These are phyloP conservation scores for Microcebus ravelobensis DNA, from an alignment of 2,113 vertebrate genomes.

Conservation along the genomic window DNA sequence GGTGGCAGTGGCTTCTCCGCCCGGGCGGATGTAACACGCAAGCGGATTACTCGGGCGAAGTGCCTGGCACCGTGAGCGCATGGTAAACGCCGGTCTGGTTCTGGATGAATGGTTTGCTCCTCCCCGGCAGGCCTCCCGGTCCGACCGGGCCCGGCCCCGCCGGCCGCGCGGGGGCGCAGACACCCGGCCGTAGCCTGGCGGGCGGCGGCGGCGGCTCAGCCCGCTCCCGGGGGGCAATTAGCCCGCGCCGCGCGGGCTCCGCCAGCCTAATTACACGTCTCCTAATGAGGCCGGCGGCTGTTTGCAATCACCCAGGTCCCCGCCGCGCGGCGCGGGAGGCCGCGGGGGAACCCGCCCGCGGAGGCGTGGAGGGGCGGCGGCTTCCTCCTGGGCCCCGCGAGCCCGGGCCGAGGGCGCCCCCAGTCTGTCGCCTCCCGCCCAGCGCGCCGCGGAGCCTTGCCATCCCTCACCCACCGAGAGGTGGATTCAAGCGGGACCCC, in stretches of 20 bases:
- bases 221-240: constrained; percentile 50
- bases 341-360: not conserved
- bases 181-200: fast-evolving
- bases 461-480: too few species aligned
- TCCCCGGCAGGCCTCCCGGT: not conserved
- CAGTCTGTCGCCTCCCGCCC: not conserved
- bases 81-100: not conserved
- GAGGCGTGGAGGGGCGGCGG: not conserved
- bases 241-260: not conserved
- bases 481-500: too few species aligned
- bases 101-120: not conserved
- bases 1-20: not conserved
- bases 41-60: not conserved
- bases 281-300: constrained; percentile 75
- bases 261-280: constrained; percentile 74
- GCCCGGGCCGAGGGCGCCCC: too few species aligned
- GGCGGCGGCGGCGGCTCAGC: not conserved
- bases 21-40: not conserved
- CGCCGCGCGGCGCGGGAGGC: constrained; percentile 37
- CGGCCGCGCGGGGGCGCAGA: not conserved
- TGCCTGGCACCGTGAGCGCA: not conserved
- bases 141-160: not conserved
- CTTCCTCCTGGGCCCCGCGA: not conserved
- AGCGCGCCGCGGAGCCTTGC: not conserved
- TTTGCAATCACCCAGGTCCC: constrained; percentile 67